Evolutionary conservation across 2,797 vertebrate genomes (phyloP), one percentile per base, ranked within the genome.

Genomic region (Neoniphon sammara): DNA sequence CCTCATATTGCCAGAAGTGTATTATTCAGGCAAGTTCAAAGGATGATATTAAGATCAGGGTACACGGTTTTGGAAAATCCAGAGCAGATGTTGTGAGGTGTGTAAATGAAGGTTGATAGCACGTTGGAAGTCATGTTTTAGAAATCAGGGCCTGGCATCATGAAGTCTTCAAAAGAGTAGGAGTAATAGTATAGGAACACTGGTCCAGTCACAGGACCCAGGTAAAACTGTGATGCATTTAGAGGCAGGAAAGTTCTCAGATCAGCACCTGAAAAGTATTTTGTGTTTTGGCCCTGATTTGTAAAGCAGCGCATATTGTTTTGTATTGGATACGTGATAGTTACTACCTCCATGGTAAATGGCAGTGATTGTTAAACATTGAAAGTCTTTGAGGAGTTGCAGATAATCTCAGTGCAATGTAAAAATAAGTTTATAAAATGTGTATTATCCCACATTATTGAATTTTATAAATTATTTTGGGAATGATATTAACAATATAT

Each of bases 391-490:
- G 71, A 82, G 60, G 74, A 81, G 84, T 77, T 73, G 65, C 75
- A 86, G 80, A 82, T 90, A 78, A 85, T 88, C 87, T 88, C 87
- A 87, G 88, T 92, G 91, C 90, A 91, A 93, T 93, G 88, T 92
- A 64, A 52, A 82, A 76, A 66, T 18, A 42, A 68, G 73, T 87
- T 78, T 70, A 75, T 65, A 83, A 78, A 88, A 84, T 86, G 75
- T 87, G 78, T 88, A 82, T 91, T 86, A 90, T 93, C 88, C 93
- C 78, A 60, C 70, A 61, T 59, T 60, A 85, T 91, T 80, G 25
- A 46, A 89, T 91, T 85, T 93, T 90, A 88, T 92, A 90, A 91
- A 89, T 92, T 92, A 87, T 89, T 87, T 88, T 91, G 93, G 94
- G 91, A 91, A 74, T 30, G 73, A 92, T 90, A 82, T 90, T 67